A percentile compares a stretch with the other conserved stretches of the same genome.
phyloP scores from a whole-genome alignment of 2,113 vertebrate species.

The Regulus satrapa region DNA sequence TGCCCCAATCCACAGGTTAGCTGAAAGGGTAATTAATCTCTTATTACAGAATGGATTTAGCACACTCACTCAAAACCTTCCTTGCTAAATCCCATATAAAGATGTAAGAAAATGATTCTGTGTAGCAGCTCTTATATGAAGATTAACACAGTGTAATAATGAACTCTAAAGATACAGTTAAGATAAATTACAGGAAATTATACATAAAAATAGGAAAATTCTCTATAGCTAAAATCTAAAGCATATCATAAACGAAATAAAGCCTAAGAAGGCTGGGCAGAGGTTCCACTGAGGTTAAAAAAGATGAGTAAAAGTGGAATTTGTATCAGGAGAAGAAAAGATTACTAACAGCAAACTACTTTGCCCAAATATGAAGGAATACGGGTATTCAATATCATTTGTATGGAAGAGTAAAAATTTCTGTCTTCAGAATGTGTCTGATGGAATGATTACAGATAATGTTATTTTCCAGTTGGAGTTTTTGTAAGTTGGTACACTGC shows the following conservation, averaged over 20 bases:
- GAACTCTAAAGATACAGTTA: not conserved
- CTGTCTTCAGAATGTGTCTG: not conserved
- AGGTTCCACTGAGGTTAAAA: not conserved
- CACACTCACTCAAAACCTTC: not conserved
- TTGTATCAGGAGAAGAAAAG: not conserved
- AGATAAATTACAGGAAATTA: not conserved
- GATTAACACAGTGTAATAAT: not conserved
- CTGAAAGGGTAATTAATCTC: not conserved
- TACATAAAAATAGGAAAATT: not conserved
- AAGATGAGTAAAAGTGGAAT: not conserved
- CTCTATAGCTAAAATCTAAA: not conserved
- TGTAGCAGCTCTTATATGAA: not conserved
- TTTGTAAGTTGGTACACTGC: not conserved
- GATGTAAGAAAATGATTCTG: not conserved
- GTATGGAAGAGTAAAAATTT: not conserved
- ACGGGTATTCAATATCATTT: not conserved
- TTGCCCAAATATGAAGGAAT: not conserved
- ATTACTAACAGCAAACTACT: not conserved
- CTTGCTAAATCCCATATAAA: not conserved
- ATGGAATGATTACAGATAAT: not conserved
- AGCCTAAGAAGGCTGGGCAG: not conserved
- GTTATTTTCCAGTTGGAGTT: not conserved
- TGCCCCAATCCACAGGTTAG: not conserved
- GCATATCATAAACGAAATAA: not conserved
- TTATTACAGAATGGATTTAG: not conserved